Evolutionary conservation across 2,888 invertebrate species (phyloP), one percentile per base, ranked within the genome.

Genomic region (Acanthosoma haemorrhoidale): DNA sequence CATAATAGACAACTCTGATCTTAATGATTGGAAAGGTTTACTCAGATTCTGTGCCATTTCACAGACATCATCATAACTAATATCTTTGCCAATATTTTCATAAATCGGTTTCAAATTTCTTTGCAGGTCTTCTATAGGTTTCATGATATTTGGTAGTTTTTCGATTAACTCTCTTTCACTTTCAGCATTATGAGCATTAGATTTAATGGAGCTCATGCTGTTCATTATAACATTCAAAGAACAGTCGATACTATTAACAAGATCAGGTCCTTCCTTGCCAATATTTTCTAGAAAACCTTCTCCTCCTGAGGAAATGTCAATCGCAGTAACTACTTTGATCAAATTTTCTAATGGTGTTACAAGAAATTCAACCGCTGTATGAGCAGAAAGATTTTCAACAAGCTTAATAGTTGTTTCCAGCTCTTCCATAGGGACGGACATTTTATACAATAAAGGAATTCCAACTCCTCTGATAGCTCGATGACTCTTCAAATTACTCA

Each of bases 311-410:
- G 73, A 70, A 25, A 71, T 67, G 34, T 75, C 75, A 38, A 75
- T 75, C 21, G 70, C 68, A 16, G 68, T 61, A 3, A 74, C 68
- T 6, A 74, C 73, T 38, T 63, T 70, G 6, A 73, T 69, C 29
- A 76, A 61, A 67, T 75, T 73, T 63, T 74, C 72, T 13, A 75
- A 43, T 31, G 76, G 76, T n/a, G 75, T 58, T 4, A 71, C 63
- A n/a, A 76, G 71, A 39, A 76, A 75, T 39, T 76, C 75, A 11
- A 76, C 70, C 4, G 75, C 75, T 21, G 75, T 75, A 38, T 75
- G 71, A 18, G 75, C 73, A 15, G 76, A 76, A 15, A 75, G 67
- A 67, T 76, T 75, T 72, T 76, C 75, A 8, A 75, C 73, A 4
- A 76, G 71, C 69, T 73, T 75, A 6, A 76, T 68, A 3, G 75